A percentile compares a stretch with the other conserved stretches of the same genome.
These are phyloP conservation scores for Triops longicaudatus DNA, from an alignment of 1,140 invertebrate genomes.

Conservation along the genomic window DNA sequence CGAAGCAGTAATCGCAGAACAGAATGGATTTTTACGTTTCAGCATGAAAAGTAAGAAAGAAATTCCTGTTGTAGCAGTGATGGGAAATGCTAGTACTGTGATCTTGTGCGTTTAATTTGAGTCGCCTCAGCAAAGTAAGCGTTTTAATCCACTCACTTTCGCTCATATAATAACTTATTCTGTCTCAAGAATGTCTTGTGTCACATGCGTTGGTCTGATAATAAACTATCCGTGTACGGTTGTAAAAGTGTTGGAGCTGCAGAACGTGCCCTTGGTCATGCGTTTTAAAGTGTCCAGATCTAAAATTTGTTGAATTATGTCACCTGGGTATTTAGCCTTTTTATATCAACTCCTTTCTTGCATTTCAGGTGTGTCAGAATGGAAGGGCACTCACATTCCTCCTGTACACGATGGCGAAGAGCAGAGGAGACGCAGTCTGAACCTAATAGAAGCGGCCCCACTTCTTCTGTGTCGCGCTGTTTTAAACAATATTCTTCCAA, in stretches of 20 bases:
- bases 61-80: not conserved
- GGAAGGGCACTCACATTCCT: conserved; percentile 1
- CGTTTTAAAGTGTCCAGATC: not conserved
- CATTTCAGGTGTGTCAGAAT: not conserved
- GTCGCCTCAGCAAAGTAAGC: not conserved
- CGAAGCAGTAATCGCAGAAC: not conserved
- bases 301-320: not conserved
- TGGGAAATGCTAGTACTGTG: not conserved
- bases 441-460: not conserved
- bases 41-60: not conserved
- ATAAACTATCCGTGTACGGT: too few relatives aligned
- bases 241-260: too few relatives aligned
- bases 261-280: not conserved
- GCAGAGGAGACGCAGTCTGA: not conserved
- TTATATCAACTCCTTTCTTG: not conserved
- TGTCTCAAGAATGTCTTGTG: not conserved
- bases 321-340: not conserved
- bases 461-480: not conserved
- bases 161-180: not conserved
- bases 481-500: not conserved
- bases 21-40: not conserved
- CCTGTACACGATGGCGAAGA: not conserved
- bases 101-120: not conserved
- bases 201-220: too few relatives aligned
- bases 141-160: not conserved